Evolutionary conservation across 2,888 invertebrate species (phyloP), one percentile per base, ranked within the genome.

Genomic region (Xylota sylvarum): DNA sequence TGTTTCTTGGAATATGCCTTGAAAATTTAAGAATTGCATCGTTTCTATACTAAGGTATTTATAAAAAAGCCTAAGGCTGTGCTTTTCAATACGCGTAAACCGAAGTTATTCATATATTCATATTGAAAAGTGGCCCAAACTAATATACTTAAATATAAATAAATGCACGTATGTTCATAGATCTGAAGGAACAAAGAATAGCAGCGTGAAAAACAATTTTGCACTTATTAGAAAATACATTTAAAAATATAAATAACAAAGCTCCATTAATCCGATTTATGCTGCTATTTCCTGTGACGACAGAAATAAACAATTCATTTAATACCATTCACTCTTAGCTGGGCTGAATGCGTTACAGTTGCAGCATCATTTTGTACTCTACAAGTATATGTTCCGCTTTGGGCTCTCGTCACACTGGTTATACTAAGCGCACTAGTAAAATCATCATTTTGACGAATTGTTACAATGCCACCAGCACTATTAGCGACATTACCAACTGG

Each of bases 361-460:
- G 94, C 94, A 89, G 94, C 94, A 91, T 93, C 94, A 91, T 94
- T 94, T 92, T 93, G 93, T 90, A 94, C 94, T 89, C 93, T 93
- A 91, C 94, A 94, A 90, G 94, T 93, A 90, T 94, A 94, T 88
- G 93, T 94, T 93, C 95, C 94, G 90, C 93, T 93, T 91, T 94
- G 94, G 89, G 93, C 92, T 90, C 93, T 93, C 90, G 93, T 93
- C 90, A 94, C 94, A 92, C 93, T 93, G 90, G 93, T 93, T 91
- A 94, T 94, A 92, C 94, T 94, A 90, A 94, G 92, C 89, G 94
- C 93, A 91, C 94, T 94, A 90, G 94, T 94, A 92, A 94, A 94
- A 91, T 94, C 94, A 91, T 94, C 94, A 92, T 94, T 93, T 92
- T 94, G 94, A 90, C 93, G 93, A 90, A 94, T 93, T 92, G 93